These are phyloP conservation scores for Orchesella flavescens DNA, from an alignment of 2,888 invertebrate species.

Conservation along the genomic window DNA sequence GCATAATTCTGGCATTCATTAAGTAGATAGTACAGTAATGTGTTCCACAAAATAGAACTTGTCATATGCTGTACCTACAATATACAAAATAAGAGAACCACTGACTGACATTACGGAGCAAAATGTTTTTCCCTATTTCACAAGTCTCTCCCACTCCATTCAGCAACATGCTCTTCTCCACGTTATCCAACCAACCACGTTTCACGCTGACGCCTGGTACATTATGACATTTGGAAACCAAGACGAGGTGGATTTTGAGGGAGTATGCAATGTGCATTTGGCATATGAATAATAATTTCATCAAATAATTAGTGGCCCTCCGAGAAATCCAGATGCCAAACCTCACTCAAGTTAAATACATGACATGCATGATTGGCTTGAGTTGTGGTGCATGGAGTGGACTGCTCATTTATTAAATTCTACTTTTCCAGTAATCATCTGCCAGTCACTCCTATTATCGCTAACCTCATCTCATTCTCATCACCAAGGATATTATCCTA, in stretches of 20 bases:
- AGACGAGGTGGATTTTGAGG: conserved; percentile 34
- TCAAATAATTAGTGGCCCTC: conserved; percentile 43
- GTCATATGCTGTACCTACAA: too few species aligned
- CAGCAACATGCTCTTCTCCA: too few species aligned
- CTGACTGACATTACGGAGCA: too few species aligned
- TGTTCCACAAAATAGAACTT: too few species aligned
- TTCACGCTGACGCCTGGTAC: not conserved
- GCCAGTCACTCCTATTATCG: conserved; percentile 41
- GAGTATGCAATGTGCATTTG: conserved; percentile 44
- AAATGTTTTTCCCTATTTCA: too few species aligned
- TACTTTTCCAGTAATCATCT: conserved; percentile 39
- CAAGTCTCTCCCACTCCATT: too few species aligned
- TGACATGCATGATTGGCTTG: conserved; percentile 49
- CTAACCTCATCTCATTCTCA: conserved; percentile 54
- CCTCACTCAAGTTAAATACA: conserved; percentile 28
- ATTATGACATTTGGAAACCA: conserved; percentile 38
- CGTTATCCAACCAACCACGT: too few species aligned
- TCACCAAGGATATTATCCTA: conserved; percentile 47
- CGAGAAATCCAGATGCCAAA: conserved; percentile 37
- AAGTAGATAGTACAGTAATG: not conserved
- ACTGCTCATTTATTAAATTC: conserved; percentile 53
- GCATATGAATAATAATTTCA: conserved; percentile 60
- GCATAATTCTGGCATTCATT: conserved; percentile 6
- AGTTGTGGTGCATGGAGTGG: conserved; percentile 53
- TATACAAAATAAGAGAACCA: too few species aligned